phyloP scores from a whole-genome alignment of 2,888 invertebrate species.

The Myopa testacea region DNA sequence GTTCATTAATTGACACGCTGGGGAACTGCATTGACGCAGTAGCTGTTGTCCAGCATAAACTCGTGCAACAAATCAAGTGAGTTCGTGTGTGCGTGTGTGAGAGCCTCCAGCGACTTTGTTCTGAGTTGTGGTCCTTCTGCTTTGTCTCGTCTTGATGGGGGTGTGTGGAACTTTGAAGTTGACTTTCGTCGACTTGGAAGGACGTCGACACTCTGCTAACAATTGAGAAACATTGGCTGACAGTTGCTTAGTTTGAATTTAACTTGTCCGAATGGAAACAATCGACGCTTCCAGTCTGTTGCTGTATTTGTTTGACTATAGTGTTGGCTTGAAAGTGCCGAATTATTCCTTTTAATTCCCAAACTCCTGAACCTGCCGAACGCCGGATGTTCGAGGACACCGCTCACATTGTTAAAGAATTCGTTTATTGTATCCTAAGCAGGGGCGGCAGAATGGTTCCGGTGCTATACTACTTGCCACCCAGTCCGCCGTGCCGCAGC shows the following conservation, averaged over 20 bases:
- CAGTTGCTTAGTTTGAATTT: background rate
- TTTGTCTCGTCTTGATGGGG: background rate
- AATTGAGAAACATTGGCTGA: background rate
- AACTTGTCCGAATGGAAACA: background rate
- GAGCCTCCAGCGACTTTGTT: no score
- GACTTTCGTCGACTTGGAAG: no score
- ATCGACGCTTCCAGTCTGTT: no score
- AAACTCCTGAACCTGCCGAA: background rate
- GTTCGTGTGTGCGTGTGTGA: conserved; percentile 48
- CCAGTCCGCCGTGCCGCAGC: conserved; percentile 74
- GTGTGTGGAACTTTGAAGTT: background rate
- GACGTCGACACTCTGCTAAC: background rate
- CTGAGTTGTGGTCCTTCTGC: background rate
- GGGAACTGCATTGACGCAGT: conserved; percentile 75
- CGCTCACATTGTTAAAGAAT: conserved; percentile 66
- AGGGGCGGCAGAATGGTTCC: conserved; percentile 68
- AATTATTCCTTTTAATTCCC: background rate
- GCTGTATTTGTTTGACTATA: background rate
- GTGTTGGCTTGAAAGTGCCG: background rate
- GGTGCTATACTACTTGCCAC: conserved; percentile 71
- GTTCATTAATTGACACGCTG: conserved; percentile 69
- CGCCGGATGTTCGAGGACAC: conserved; percentile 58
- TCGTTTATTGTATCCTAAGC: conserved; percentile 66
- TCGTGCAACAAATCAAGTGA: conserved; percentile 67
- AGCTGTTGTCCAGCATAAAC: conserved; percentile 69